A percentile compares a stretch with the other conserved stretches of the same genome.
phyloP scores from a whole-genome alignment of 2,113 vertebrate species.

The Neopipo cinnamomea region DNA sequence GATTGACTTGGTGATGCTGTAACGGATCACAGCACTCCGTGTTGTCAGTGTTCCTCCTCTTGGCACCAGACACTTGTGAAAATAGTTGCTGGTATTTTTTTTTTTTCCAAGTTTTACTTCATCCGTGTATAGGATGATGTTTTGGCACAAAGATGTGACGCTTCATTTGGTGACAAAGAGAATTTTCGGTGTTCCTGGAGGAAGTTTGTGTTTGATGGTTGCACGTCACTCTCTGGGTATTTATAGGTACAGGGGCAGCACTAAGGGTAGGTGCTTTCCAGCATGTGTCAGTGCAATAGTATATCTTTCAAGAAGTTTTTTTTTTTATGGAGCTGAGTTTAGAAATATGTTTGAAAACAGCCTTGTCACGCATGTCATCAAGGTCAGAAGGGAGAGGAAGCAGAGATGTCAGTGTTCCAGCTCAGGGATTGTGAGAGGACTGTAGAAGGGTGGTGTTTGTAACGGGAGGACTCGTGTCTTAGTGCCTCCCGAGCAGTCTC shows the following conservation, averaged over 20 bases:
- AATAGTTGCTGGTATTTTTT: not conserved
- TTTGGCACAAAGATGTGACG: not conserved
- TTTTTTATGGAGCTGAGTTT: not conserved
- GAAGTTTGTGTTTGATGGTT: not conserved
- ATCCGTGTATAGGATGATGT: not conserved
- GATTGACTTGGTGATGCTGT: not conserved
- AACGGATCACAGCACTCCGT: not conserved
- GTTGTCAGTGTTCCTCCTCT: not conserved
- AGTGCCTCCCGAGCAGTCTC: not conserved
- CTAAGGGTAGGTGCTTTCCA: not conserved
- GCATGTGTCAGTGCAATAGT: not conserved
- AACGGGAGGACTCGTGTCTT: not conserved
- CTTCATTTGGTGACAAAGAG: not conserved
- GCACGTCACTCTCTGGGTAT: not conserved
- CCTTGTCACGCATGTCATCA: not conserved
- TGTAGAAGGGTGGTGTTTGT: not conserved
- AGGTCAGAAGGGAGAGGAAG: not conserved
- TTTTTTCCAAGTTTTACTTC: not conserved
- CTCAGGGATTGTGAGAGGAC: not conserved
- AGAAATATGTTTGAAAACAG: slow-evolving; percentile 9
- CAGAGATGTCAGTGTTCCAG: not conserved
- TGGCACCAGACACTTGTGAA: not conserved
- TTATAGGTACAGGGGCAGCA: not conserved
- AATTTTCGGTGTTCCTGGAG: not conserved
- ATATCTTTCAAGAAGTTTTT: not conserved